Evolutionary conservation across 2,888 invertebrate genomes (phyloP).

Genomic region (Heliconius ismenius): DNA sequence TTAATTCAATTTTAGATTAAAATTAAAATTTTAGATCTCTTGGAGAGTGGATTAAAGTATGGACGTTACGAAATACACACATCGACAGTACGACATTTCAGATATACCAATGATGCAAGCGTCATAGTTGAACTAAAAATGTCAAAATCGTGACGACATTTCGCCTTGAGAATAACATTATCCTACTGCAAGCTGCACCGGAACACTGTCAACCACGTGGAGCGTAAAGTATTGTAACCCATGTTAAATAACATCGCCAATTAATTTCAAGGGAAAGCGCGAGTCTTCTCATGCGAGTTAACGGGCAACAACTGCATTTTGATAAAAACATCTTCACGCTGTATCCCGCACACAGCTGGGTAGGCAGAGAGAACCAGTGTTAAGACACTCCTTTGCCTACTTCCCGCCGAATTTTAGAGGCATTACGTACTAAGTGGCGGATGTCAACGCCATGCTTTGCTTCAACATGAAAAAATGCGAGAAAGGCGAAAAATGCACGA

Average conservation of each 20-base stretch:
- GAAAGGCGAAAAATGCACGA: no score
- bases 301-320: constrained; percentile 52
- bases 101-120: constrained; percentile 64
- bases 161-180: constrained; percentile 58
- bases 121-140: constrained; percentile 66
- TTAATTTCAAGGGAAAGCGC: constrained; percentile 75
- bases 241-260: constrained; percentile 74
- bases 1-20: background rate
- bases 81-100: constrained; percentile 65
- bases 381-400: no score
- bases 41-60: background rate
- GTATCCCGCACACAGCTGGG: no score
- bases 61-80: constrained; percentile 58
- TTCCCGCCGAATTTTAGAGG: no score
- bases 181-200: constrained; percentile 58
- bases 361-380: no score
- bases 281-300: constrained; percentile 73
- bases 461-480: no score
- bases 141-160: constrained; percentile 74
- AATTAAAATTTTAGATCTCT: background rate
- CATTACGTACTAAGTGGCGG: no score
- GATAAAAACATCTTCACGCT: constrained; percentile 45
- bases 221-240: constrained; percentile 74
- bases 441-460: no score
- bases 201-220: constrained; percentile 61